phyloP scores from a whole-genome alignment of 2,113 vertebrate genomes.

The Thermophis baileyi region DNA sequence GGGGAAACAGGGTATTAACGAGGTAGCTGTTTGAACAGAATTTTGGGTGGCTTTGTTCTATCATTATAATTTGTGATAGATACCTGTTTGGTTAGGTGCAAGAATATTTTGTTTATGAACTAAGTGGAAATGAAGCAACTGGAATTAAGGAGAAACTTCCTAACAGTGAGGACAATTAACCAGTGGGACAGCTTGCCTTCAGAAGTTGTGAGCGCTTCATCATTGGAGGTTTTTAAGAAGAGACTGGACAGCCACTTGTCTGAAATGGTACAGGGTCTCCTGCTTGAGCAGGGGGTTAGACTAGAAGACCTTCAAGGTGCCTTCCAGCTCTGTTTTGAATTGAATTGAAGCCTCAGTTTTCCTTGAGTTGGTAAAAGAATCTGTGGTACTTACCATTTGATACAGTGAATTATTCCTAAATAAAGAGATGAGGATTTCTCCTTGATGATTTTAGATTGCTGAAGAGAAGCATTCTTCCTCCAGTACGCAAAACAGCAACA shows the following conservation, averaged over 20 bases:
- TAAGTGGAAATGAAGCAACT: not conserved
- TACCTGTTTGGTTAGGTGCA: not conserved
- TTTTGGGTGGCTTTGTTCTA: not conserved
- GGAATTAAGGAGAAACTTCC: not conserved
- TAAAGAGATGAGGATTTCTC: not conserved
- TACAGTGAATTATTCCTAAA: not conserved
- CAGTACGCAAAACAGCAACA: not conserved
- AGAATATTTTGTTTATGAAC: not conserved
- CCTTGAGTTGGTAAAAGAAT: not conserved
- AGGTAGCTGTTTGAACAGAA: not conserved
- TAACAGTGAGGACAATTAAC: not conserved
- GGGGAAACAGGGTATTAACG: too few species aligned
- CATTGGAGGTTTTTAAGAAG: not conserved
- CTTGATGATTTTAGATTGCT: not conserved
- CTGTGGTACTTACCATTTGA: not conserved
- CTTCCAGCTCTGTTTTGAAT: not conserved
- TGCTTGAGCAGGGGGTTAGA: not conserved
- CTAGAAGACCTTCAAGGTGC: not conserved
- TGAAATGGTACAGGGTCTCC: not conserved
- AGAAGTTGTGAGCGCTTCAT: not conserved
- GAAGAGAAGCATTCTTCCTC: not conserved
- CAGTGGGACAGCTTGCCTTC: not conserved
- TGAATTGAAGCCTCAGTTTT: not conserved
- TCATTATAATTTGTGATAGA: not conserved
- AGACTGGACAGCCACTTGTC: not conserved